Evolutionary conservation across 2,888 invertebrate genomes (phyloP), one percentile per base, ranked within the genome.

Genomic region (Thecocarcelia acutangulata): DNA sequence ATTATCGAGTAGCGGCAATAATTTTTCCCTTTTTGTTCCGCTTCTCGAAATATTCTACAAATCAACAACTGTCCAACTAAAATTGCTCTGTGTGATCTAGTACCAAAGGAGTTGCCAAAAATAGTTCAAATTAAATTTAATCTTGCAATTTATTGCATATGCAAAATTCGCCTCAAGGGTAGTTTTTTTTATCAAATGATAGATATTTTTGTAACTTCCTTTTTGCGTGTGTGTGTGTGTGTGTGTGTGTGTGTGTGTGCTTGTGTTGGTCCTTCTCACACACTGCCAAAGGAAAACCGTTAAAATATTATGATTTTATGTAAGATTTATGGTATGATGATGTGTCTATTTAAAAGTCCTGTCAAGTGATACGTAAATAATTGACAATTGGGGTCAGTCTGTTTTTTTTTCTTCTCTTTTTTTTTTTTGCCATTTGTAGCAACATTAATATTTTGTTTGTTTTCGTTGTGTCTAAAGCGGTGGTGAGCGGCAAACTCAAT

Each of bases 361-460:
- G 87, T 87, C 88, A 88, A 88, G 88, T 88, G 89, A 88, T 89
- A 89, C 88, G 88, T 89, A 88, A 89, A 88, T 89, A 89, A 89
- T 88, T 88, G 88, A 87, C 88, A 87, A 74, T 86, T 86, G 88
- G 88, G 88, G 88, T 89, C 88, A 88, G 84, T 89, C 88, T 89
- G 83, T 83, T 80, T 74, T 63, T 64, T 64, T 58, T 50, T 40
- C n/a, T 13, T 19, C 3, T 21, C 6, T 12, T 40, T 12, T 15
- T 54, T 21, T 37, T 61, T 28, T 80, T 72, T 66, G 52, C 72
- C 12, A 12, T 40, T 37, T 13, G n/a, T n/a, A n/a, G n/a, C n/a
- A n/a, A n/a, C n/a, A n/a, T n/a, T n/a, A n/a, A n/a, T n/a, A n/a
- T 15, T 56, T 69, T 59, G 42, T 76, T 74, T 73, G 73, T 79